Base-by-base conservation (phyloP, 2,113 vertebrate species). In the Daubentonia madagascariensis region DNA sequence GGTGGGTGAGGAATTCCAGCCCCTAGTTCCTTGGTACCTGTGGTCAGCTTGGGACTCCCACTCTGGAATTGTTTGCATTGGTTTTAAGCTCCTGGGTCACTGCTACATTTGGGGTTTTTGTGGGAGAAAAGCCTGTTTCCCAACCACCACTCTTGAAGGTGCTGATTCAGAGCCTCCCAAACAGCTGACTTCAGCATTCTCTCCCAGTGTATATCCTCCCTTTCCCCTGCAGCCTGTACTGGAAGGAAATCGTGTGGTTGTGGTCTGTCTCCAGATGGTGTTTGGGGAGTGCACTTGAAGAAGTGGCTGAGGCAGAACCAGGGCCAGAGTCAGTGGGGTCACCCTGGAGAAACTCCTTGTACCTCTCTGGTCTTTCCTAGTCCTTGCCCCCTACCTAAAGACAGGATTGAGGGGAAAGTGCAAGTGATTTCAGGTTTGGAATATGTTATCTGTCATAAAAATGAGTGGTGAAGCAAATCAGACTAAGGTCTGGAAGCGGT, bases 151-250 rank as follows among this genome's bases (percentile, higher is more conserved):
- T 85, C 63, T 85, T 30, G 28, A 85, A 80, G 76, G 8, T 87
- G 96, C 97, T 98, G 98, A 98, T 89, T 97, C 89, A 52, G 59
- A 81, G 81, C 40, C 52, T 93, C n/a, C 4, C 13, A 18, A 54
- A 54, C 70, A 25, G 84, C 96, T 84, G 80, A 87, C 84, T 45
- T 96, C 87, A 93, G 95, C 68, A 0, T 83, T 96, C 76, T 93
- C 81, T 43, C 23, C 4, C 43, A 3, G 83, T 2, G 30, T 72
- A 43, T 48, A 7, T 93, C 88, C 57, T 40, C 37, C 43, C 35
- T 80, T 57, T 43, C 79, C 70, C 18, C 86, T 40, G 72, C 37
- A 57, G 37, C 63, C 48, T 40, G 40, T 30, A 45, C 63, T 67
- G 0, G 18, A 85, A 87, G 54, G 75, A 18, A 57, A 45, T 40